These are phyloP conservation scores for Pachycephala philippinensis DNA, from an alignment of 2,113 vertebrate genomes.

Conservation along the genomic window DNA sequence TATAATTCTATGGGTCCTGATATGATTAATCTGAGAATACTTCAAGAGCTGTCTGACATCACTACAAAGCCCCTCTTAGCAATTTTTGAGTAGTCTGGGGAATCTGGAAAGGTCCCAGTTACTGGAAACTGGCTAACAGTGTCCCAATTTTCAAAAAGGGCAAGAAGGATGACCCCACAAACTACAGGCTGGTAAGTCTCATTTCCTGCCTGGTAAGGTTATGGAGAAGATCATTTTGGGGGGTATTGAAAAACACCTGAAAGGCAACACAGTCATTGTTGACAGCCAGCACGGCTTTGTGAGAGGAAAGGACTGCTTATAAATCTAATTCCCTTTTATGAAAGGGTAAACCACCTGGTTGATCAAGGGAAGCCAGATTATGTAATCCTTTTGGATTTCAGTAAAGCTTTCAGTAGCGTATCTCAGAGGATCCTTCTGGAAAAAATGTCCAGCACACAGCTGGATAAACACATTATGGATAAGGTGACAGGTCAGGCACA, in stretches of 20 bases:
- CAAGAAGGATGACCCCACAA: background rate
- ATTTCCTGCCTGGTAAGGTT: background rate
- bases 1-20: background rate
- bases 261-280: background rate
- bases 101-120: background rate
- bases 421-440: background rate
- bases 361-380: background rate
- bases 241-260: background rate
- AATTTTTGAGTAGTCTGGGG: background rate
- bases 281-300: accelerated
- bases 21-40: background rate
- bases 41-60: too few relatives aligned
- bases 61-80: background rate
- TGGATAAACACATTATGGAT: background rate
- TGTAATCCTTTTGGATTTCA: background rate
- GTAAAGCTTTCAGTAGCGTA: background rate
- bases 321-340: background rate
- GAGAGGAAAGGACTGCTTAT: background rate
- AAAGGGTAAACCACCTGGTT: background rate
- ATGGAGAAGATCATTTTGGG: background rate
- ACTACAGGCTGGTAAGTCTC: background rate
- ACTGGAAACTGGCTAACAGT: background rate
- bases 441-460: accelerated
- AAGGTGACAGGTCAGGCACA: background rate
- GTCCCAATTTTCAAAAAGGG: background rate